These are phyloP conservation scores for Aphis gossypii DNA, from an alignment of 1,140 invertebrate genomes.

Conservation along the genomic window DNA sequence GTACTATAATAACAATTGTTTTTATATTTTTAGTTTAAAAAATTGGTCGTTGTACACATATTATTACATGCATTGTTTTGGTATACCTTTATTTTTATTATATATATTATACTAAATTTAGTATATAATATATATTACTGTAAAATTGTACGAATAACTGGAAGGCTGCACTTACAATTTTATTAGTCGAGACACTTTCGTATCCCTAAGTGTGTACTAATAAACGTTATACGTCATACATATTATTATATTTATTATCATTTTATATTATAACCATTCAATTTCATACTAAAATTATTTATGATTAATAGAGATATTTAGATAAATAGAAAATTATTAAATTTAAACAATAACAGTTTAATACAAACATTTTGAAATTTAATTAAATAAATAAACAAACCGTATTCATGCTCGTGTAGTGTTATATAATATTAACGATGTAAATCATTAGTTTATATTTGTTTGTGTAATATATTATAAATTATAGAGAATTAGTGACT, in stretches of 20 bases:
- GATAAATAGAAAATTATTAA: neutral
- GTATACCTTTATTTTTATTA: no score
- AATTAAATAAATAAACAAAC: neutral
- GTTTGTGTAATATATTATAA: neutral
- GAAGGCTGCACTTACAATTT: neutral
- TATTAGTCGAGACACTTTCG: neutral
- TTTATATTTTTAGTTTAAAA: no score
- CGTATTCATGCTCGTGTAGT: neutral
- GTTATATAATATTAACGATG: neutral
- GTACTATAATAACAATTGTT: no score
- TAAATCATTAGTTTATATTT: constrained; percentile 1
- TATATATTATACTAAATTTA: no score
- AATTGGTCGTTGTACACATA: no score
- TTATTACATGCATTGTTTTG: no score
- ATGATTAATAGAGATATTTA: neutral
- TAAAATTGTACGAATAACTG: neutral
- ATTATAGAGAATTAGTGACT: neutral
- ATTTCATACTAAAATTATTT: neutral
- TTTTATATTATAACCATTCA: neutral
- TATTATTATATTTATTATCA: no score
- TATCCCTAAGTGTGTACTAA: neutral
- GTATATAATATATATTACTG: neutral
- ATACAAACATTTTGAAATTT: neutral
- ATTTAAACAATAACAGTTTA: neutral
- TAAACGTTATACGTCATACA: no score